Evolutionary conservation across 2,113 vertebrate genomes (phyloP).

Genomic region (Lucifuga dentata): DNA sequence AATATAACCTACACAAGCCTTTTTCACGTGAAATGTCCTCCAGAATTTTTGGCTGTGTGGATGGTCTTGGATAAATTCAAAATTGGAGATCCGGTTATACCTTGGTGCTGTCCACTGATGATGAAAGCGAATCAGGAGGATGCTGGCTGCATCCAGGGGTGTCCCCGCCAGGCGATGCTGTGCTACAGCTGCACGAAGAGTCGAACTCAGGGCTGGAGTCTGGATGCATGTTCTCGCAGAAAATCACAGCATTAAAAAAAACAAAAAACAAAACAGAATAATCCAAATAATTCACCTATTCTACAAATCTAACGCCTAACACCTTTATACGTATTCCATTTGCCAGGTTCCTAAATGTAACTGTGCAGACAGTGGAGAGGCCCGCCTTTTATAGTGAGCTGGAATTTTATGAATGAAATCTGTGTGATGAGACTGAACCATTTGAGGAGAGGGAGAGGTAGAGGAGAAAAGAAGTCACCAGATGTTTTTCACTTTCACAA

Average conservation of each 20-base stretch:
- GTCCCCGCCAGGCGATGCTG: constrained; percentile 91
- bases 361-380: constrained; percentile 76
- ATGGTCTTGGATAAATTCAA: neutral
- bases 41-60: neutral
- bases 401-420: constrained; percentile 89
- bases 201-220: constrained; percentile 88
- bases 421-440: constrained; percentile 83
- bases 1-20: constrained; percentile 1
- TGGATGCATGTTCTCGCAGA: constrained; percentile 84
- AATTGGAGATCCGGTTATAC: constrained; percentile 72
- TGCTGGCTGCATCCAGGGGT: constrained; percentile 88
- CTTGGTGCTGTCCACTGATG: constrained; percentile 86
- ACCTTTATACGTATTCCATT: constrained; percentile 58
- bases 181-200: constrained; percentile 91
- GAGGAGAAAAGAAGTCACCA: neutral
- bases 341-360: constrained; percentile 69
- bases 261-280: too few relatives aligned
- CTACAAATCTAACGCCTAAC: constrained; percentile 5
- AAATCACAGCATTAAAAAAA: constrained; percentile 39
- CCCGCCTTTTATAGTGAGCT: constrained; percentile 85
- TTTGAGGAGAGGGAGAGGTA: constrained; percentile 53
- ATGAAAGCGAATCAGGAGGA: constrained; percentile 87
- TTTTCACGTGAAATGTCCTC: constrained; percentile 3
- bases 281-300: neutral
- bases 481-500: constrained; percentile 16